Base-by-base conservation (phyloP, 2,888 invertebrate genomes). In the Lepidonotus clava region DNA sequence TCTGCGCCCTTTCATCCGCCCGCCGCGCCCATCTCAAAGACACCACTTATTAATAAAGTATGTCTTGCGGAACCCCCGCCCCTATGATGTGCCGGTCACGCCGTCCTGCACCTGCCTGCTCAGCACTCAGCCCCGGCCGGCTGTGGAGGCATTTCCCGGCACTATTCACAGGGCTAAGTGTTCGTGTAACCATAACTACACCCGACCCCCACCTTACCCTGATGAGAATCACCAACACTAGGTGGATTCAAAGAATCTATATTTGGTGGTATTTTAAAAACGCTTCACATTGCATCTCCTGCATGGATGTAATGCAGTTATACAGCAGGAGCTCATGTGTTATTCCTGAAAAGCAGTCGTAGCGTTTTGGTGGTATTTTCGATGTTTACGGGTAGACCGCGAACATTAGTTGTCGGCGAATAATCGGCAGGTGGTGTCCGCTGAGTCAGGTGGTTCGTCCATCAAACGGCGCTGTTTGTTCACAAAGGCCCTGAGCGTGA, bases 11-110 rank as follows among this genome's bases (percentile, higher is more conserved):
- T 80, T 80, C 28, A 80, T 80, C 24, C 46, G 14, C 18, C 80
- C 80, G 80, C 80, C 4, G 2, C 11, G 41, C 32, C 28, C 80
- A 24, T 80, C 80, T 51, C 80, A 80, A 46, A 80, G 46, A 80
- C 80, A 51, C 46, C 34, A 41, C 51, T 41, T 80, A 80, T 80
- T 80, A 80, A 80, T 80, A 80, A 80, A 80, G 80, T 80, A 80
- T 80, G 40, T 80, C 80, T 80, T 80, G 80, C 80, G 80, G 80
- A 80, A 80, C 76, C 80, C 46, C 24, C n/a, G 46, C 1, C 11
- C 8, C 80, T 80, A 46, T 80, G 80, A 80, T 80, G 80, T 80
- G 46, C 41, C 46, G 46, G 41, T 41, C 51, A 80, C 80, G 51
- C 46, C 32, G 21, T 14, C 14, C 46, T 76, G 80, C 80, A 80